Evolutionary conservation across 2,113 vertebrate species (phyloP).

Genomic region (Chionis minor): DNA sequence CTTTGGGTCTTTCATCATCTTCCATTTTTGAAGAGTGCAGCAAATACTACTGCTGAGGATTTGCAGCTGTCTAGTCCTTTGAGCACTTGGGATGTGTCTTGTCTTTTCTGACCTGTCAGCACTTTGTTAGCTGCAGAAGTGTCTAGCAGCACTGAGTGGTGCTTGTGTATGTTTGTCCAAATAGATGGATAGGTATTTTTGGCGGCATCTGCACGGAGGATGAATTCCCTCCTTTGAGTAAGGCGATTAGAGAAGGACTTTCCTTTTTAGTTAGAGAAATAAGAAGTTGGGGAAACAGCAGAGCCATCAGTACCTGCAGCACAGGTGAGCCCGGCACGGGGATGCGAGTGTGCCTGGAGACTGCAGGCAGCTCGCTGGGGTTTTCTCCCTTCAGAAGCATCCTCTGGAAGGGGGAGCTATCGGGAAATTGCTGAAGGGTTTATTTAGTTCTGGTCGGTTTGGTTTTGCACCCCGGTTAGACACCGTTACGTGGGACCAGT

Average conservation of each 20-base stretch:
- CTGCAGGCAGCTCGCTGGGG: background rate
- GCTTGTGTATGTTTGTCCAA: background rate
- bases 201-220: rapidly evolving
- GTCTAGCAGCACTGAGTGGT: background rate
- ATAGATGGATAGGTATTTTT: background rate
- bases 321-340: background rate
- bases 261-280: background rate
- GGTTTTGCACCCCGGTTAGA: background rate
- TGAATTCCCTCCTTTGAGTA: background rate
- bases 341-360: background rate
- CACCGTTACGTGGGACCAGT: rapidly evolving
- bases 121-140: background rate
- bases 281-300: background rate
- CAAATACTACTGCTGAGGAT: background rate
- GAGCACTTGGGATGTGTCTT: background rate
- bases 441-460: background rate
- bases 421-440: background rate
- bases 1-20: background rate
- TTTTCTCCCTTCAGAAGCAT: background rate
- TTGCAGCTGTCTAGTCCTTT: background rate
- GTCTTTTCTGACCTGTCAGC: background rate
- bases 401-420: background rate
- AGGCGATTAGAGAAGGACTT: background rate
- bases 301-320: background rate
- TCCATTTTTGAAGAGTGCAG: background rate